phyloP scores from a whole-genome alignment of 2,797 vertebrate genomes.

The Ceryle rudis region DNA sequence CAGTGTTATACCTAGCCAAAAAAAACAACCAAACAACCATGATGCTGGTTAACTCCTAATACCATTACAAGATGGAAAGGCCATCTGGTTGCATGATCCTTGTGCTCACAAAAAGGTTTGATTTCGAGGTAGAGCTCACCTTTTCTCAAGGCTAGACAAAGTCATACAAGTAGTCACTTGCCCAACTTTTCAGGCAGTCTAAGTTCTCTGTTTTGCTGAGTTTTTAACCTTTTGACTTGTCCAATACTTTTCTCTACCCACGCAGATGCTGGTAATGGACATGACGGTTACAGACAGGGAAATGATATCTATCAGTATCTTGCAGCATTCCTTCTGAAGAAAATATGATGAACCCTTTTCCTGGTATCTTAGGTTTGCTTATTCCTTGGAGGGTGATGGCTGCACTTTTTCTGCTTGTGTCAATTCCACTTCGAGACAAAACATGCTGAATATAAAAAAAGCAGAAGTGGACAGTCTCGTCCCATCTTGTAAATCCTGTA shows the following conservation, averaged over 20 bases:
- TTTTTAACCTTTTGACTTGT: slow-evolving; percentile 25
- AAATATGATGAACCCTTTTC: neutral
- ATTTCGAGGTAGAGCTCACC: neutral
- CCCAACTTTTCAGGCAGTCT: neutral
- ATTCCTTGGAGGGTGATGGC: neutral
- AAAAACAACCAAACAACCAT: rapidly evolving
- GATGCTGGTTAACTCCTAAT: neutral
- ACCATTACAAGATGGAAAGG: neutral
- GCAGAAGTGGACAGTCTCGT: neutral
- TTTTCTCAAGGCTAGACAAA: neutral
- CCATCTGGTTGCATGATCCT: neutral
- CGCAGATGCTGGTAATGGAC: neutral
- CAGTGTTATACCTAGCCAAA: rapidly evolving
- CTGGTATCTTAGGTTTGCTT: neutral
- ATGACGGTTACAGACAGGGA: neutral
- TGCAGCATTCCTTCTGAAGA: neutral
- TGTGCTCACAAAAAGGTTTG: neutral
- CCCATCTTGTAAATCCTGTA: neutral
- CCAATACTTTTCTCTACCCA: neutral
- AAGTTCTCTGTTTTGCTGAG: neutral
- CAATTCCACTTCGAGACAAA: neutral
- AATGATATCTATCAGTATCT: neutral
- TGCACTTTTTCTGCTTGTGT: neutral
- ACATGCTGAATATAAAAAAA: neutral
- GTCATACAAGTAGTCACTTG: neutral